Percentiles rank a stretch among this genome's conserved stretches.
Conservation (phyloP, 2,113 vertebrate genomes). For the Podiceps cristatus region DNA sequence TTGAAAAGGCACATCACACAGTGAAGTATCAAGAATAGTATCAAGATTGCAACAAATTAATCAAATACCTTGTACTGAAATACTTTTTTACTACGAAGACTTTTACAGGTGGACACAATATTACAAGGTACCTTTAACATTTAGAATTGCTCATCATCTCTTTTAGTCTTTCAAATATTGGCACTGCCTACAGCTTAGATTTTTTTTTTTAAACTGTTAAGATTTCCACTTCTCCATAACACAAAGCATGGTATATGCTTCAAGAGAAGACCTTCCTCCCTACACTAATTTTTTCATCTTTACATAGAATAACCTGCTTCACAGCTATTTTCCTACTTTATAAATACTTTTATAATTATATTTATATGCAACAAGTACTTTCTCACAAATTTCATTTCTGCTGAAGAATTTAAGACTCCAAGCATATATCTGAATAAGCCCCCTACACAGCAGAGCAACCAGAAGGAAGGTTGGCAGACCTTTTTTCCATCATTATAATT, state of each 20-base stretch:
- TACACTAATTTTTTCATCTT: not conserved
- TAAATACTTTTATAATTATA: not conserved
- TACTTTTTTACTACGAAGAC: not conserved
- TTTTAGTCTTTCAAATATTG: not conserved
- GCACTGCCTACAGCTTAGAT: not conserved
- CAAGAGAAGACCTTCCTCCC: not conserved
- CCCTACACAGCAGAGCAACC: not conserved
- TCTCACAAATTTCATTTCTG: not conserved
- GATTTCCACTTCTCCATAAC: not conserved
- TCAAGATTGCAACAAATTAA: not conserved
- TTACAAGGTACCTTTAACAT: rapidly evolving
- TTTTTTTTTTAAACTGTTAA: not conserved
- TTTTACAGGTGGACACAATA: not conserved
- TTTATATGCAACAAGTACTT: not conserved
- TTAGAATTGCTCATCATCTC: not conserved
- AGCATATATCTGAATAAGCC: not conserved
- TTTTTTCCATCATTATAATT: not conserved
- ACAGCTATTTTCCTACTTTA: not conserved
- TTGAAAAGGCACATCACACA: not conserved
- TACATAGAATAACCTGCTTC: not conserved
- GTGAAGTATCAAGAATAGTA: not conserved
- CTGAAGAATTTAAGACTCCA: not conserved
- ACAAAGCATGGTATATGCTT: not conserved
- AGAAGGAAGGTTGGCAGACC: not conserved
- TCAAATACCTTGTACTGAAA: not conserved